Conservation (phyloP, 2,888 invertebrate genomes). For the Ormyrus thymus region DNA sequence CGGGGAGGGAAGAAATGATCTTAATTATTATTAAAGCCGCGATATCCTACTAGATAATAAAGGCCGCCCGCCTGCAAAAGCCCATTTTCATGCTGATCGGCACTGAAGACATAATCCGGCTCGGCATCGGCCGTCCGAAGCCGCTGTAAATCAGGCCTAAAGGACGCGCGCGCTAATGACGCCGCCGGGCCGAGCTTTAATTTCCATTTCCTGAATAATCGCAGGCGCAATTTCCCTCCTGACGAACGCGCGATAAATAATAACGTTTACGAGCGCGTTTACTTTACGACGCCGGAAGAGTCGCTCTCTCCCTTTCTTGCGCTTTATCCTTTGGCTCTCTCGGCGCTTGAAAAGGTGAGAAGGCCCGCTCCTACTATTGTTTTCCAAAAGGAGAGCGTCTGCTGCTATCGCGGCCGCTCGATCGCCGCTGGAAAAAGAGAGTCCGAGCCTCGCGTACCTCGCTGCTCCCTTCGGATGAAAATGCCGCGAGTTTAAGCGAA, state of each 20-base stretch:
- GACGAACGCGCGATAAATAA: slow-evolving; percentile 44
- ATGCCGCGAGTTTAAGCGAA: too few relatives aligned
- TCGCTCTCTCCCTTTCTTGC: neutral
- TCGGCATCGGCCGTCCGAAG: slow-evolving; percentile 4
- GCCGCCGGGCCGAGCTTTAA: slow-evolving; percentile 22
- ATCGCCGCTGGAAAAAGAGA: slow-evolving; percentile 14
- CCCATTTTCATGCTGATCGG: neutral
- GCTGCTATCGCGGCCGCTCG: slow-evolving; percentile 21
- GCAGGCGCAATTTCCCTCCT: slow-evolving; percentile 12
- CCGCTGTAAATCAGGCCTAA: slow-evolving; percentile 31
- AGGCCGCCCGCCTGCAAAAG: neutral
- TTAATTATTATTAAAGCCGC: slow-evolving; percentile 29
- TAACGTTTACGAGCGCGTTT: slow-evolving; percentile 41
- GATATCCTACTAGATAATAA: neutral
- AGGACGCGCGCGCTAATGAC: slow-evolving; percentile 8
- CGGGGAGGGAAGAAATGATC: slow-evolving; percentile 26
- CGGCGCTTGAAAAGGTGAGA: too few relatives aligned
- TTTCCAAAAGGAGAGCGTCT: slow-evolving; percentile 35
- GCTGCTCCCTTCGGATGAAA: too few relatives aligned
- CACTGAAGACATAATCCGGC: slow-evolving; percentile 29
- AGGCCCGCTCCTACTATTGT: slow-evolving; percentile 24
- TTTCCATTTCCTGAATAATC: slow-evolving; percentile 47
- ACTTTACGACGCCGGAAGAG: slow-evolving; percentile 31
- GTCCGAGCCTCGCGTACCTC: neutral
- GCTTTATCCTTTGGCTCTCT: neutral